Base-by-base conservation (phyloP, 2,888 invertebrate species). In the Erpobdella octoculata region DNA sequence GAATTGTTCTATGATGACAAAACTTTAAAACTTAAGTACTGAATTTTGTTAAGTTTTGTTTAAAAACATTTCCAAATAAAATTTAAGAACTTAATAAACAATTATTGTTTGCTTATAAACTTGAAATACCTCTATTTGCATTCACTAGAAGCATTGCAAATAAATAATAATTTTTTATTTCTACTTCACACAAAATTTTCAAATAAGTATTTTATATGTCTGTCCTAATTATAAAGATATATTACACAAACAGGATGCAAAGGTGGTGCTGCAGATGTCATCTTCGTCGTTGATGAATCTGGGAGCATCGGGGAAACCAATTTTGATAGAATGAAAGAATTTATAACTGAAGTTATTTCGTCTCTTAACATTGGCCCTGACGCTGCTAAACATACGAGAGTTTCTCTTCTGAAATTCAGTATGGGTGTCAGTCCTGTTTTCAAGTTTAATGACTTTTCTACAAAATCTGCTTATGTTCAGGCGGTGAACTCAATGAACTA, bases 301-400 rank as follows among this genome's bases (percentile, higher is more conserved):
- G 62, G 62, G n/a, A 62, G 62, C 35, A 62, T 62, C 31, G 62
- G 62, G 8, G n/a, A 1, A n/a, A 21, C 6, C 46, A 46, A 67
- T 41, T 67, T 41, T 31, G 28, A 41, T n/a, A 67, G 46, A 38
- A 48, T 67, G 28, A 67, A 67, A 41, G 21, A 46, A 21, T 67
- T 67, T n/a, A 6, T 67, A 25, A 41, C 25, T 12, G 31, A 46
- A 4, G 28, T 67, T 21, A 35, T 67, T 5, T 25, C n/a, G 4
- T 5, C 37, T 28, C 33, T 67, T 41, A 67, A 67, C n/a, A 35
- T 67, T 8, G 67, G 67, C 12, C 41, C 67, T 46, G 67, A 67
- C 46, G 21, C 67, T 21, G 21, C 31, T 28, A 46, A 28, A 33
- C 12, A 67, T 25, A 28, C 48, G 8, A 2, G 67, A 67, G n/a